phyloP scores from a whole-genome alignment of 2,888 invertebrate genomes.

The Scrobipalpa costella region DNA sequence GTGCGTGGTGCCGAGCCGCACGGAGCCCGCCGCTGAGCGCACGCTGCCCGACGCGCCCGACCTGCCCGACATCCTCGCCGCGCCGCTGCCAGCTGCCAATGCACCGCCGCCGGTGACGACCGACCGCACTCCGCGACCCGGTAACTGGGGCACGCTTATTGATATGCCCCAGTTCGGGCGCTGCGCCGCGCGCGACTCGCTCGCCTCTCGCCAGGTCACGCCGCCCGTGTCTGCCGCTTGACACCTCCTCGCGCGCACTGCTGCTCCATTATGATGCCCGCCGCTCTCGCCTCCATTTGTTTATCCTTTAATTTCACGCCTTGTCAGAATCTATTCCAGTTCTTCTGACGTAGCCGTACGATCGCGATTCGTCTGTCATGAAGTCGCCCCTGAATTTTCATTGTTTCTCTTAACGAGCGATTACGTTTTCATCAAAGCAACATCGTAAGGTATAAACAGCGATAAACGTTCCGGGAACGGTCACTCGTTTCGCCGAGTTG shows the following conservation, averaged over 20 bases:
- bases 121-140: constrained; percentile 52
- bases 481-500: constrained; percentile 7
- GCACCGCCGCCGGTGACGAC: too few species aligned
- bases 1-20: constrained; percentile 71
- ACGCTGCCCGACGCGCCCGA: constrained; percentile 80
- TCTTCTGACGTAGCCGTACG: constrained; percentile 69
- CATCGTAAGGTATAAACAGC: constrained; percentile 29
- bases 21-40: constrained; percentile 71
- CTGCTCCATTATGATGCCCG: constrained; percentile 73
- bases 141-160: constrained; percentile 76
- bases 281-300: constrained; percentile 74
- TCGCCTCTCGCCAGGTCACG: constrained; percentile 72
- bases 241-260: constrained; percentile 76
- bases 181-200: constrained; percentile 57
- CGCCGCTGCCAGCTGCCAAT: constrained; percentile 43
- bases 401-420: constrained; percentile 58
- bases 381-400: constrained; percentile 60
- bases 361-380: constrained; percentile 69
- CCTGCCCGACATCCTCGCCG: constrained; percentile 80
- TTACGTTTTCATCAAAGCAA: constrained; percentile 44
- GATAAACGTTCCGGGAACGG: constrained; percentile 20
- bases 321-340: constrained; percentile 74
- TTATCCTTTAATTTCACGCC: constrained; percentile 79
- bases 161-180: constrained; percentile 73
- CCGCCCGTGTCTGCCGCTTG: constrained; percentile 72